Conservation (phyloP, 1,140 invertebrate genomes). For the Harlomillsia oculata region DNA sequence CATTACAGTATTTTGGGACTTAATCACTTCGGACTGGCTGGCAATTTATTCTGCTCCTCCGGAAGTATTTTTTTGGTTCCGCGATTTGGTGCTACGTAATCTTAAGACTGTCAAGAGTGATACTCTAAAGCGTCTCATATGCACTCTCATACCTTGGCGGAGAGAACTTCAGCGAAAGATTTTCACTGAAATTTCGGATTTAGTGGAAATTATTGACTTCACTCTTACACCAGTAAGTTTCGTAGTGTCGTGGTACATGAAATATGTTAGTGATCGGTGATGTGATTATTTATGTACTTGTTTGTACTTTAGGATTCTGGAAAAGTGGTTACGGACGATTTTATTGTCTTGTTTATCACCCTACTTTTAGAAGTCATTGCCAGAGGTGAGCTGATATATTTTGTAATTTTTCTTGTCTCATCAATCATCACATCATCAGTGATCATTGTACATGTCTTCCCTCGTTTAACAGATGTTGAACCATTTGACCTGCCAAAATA, state of each 20-base stretch:
- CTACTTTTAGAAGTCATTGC: constrained; percentile 26
- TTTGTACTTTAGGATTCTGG: constrained; percentile 7
- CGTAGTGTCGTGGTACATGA: no score
- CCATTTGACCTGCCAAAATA: constrained; percentile 10
- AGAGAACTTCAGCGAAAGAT: constrained; percentile 30
- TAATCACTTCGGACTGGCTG: constrained; percentile 29
- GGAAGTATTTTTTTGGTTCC: constrained; percentile 27
- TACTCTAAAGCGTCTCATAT: constrained; percentile 9
- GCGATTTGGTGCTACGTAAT: constrained; percentile 7
- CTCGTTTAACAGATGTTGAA: not conserved
- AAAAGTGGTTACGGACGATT: constrained; percentile 20
- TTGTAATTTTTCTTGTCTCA: not conserved
- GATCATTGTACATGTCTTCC: not conserved
- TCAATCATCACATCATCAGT: not conserved
- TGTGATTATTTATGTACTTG: not conserved
- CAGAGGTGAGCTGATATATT: constrained; percentile 7
- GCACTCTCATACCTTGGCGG: constrained; percentile 26
- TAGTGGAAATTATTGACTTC: constrained; percentile 30
- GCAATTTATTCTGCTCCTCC: constrained; percentile 17
- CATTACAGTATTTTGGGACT: constrained; percentile 28
- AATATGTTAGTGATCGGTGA: no score
- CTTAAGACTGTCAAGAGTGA: not conserved
- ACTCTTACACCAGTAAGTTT: constrained; percentile 15
- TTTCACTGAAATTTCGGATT: constrained; percentile 23
- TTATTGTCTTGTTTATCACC: constrained; percentile 27